Evolutionary conservation across 1,140 invertebrate species (phyloP), one percentile per base, ranked within the genome.

Genomic region (Ctenoplectra terminalis): DNA sequence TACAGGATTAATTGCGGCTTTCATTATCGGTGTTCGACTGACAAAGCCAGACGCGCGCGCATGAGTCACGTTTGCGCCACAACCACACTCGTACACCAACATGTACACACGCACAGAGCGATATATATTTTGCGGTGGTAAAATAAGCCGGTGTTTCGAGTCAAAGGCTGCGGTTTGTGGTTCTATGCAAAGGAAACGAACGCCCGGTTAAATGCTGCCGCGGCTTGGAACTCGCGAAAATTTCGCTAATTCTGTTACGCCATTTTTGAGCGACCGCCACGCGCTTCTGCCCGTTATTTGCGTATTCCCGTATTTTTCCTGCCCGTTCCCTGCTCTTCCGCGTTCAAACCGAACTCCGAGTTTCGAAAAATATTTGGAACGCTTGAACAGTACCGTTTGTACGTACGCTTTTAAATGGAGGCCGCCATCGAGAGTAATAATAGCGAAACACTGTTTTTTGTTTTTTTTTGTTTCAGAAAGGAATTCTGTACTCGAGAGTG

Each of bases 1-100:
- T n/a, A 23, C 26, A 46, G 73, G 64, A 82, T 82, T 82, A 82
- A 82, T 82, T 82, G 74, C 73, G 52, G 79, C 61, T 81, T 76
- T 76, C 79, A 61, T 76, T 82, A 82, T 77, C 80, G 80, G 54
- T 34, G 31, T 82, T 61, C 37, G 17, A 34, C 63, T 43, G 52
- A 77, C 80, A 82, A 81, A 82, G 64, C 54, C 54, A 69, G 63
- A 26, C 37, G 26, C 37, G 11, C 61, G 43, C 46, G 46, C 34
- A 11, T 46, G 31, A n/a, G 34, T 48, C 50, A 15, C 61, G 54
- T 76, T 67, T 58, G 37, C 23, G 26, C 46, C 17, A 17, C 43
- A 52, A 26, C 60, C 40, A 29, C 13, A 23, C 29, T 26, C 0
- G 4, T 26, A 1, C 31, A n/a, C 31, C 0, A 29, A 0, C 31